Evolutionary conservation across 2,888 invertebrate species (phyloP).

Genomic region (Andrena minutula): DNA sequence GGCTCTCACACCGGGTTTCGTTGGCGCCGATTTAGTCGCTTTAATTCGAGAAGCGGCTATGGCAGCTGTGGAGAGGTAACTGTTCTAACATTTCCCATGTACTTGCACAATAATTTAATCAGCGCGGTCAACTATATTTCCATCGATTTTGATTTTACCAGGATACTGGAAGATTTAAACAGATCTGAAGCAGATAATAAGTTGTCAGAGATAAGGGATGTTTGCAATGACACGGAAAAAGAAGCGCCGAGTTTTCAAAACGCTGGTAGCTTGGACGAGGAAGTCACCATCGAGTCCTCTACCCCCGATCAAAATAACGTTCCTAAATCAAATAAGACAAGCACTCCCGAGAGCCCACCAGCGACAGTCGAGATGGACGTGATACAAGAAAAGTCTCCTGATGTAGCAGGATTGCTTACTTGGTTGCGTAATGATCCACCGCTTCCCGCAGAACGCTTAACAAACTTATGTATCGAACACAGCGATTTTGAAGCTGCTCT

Average conservation of each 20-base stretch:
- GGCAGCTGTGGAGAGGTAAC: slow-evolving; percentile 91
- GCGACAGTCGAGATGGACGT: slow-evolving; percentile 52
- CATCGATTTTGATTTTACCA: slow-evolving; percentile 57
- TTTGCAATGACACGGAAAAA: slow-evolving; percentile 50
- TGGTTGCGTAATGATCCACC: slow-evolving; percentile 89
- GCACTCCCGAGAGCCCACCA: slow-evolving; percentile 28
- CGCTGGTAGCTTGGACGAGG: slow-evolving; percentile 50
- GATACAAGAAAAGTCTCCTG: slow-evolving; percentile 63
- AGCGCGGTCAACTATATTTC: slow-evolving; percentile 2
- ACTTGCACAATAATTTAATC: background rate
- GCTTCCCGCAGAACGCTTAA: slow-evolving; percentile 88
- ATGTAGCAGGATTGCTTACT: slow-evolving; percentile 87
- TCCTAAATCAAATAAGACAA: slow-evolving; percentile 34
- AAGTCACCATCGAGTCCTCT: slow-evolving; percentile 33
- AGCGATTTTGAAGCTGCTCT: slow-evolving; percentile 92
- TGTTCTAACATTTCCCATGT: background rate
- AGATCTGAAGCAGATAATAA: slow-evolving; percentile 69
- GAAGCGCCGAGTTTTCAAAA: slow-evolving; percentile 57
- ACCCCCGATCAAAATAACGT: slow-evolving; percentile 34
- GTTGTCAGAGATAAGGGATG: slow-evolving; percentile 62
- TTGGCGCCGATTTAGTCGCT: slow-evolving; percentile 96
- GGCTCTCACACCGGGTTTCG: slow-evolving; percentile 96
- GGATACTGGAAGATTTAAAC: slow-evolving; percentile 82
- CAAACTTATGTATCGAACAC: slow-evolving; percentile 89
- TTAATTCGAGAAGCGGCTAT: slow-evolving; percentile 95